Evolutionary conservation across 2,797 vertebrate genomes (phyloP).

Genomic region (Gallinago solitaria): DNA sequence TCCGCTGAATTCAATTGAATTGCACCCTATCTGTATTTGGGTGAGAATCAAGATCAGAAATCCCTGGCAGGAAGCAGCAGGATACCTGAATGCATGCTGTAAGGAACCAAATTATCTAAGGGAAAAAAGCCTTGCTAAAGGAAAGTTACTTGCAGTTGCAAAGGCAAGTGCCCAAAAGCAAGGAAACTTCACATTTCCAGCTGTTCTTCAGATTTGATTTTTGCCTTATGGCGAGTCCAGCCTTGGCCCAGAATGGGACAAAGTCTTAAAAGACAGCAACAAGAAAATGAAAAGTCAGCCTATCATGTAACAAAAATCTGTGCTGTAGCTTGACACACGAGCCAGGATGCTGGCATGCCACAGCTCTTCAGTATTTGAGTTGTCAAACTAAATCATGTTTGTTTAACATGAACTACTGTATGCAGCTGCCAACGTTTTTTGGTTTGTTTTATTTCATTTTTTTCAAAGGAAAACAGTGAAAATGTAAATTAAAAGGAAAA

Average conservation of each 20-base stretch:
- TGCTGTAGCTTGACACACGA: not conserved
- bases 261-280: not conserved
- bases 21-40: not conserved
- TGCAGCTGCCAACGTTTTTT: not conserved
- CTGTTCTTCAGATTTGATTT: not conserved
- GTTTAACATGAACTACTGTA: not conserved
- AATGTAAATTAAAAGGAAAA: not conserved
- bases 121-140: not conserved
- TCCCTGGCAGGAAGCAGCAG: slow-evolving; percentile 11
- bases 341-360: not conserved
- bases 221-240: not conserved
- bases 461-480: not conserved
- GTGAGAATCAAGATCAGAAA: slow-evolving; percentile 14
- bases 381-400: not conserved
- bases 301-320: not conserved
- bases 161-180: not conserved
- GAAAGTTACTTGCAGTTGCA: not conserved
- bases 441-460: not conserved
- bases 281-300: not conserved
- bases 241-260: not conserved
- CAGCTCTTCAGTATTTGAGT: not conserved
- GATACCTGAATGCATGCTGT: not conserved
- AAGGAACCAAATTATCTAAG: not conserved
- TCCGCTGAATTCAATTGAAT: not conserved
- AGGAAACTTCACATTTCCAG: not conserved